A percentile compares a stretch with the other conserved stretches of the same genome.
phyloP scores from a whole-genome alignment of 1,140 invertebrate genomes.

The Fopius arisanus region DNA sequence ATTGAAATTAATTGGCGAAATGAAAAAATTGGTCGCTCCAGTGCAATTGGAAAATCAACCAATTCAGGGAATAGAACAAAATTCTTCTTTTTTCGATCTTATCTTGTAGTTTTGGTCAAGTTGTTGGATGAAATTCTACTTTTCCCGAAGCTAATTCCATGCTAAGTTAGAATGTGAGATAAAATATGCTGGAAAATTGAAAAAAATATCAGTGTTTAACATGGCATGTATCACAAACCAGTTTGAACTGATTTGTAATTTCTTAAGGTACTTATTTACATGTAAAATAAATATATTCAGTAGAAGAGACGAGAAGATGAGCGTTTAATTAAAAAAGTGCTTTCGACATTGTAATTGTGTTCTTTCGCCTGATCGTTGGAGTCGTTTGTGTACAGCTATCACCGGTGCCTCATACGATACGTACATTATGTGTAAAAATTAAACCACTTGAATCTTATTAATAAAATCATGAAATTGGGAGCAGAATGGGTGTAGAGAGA shows the following conservation, averaged over 20 bases:
- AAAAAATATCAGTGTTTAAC: conserved; percentile 7
- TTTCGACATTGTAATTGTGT: not conserved
- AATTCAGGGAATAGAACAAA: not conserved
- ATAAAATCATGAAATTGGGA: not conserved
- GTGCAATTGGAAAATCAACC: not conserved
- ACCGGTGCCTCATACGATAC: conserved; percentile 3
- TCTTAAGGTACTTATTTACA: not conserved
- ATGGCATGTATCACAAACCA: not conserved
- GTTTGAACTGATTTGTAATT: conserved; percentile 3
- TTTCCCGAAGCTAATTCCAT: not conserved
- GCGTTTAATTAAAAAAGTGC: not conserved
- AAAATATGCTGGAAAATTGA: not conserved
- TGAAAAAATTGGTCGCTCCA: not conserved
- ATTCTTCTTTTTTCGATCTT: not conserved
- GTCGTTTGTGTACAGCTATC: conserved; percentile 8
- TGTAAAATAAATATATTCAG: conserved; percentile 5
- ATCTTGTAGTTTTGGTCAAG: not conserved
- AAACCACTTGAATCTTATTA: not conserved
- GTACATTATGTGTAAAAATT: conserved; percentile 5
- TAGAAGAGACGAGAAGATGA: not conserved
- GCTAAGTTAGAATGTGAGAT: not conserved
- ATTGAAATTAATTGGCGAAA: not conserved
- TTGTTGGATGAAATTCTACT: not conserved
- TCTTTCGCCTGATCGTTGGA: not conserved
- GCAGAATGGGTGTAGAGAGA: not conserved